phyloP scores from a whole-genome alignment of 2,888 invertebrate species.

The Sipha maydis region DNA sequence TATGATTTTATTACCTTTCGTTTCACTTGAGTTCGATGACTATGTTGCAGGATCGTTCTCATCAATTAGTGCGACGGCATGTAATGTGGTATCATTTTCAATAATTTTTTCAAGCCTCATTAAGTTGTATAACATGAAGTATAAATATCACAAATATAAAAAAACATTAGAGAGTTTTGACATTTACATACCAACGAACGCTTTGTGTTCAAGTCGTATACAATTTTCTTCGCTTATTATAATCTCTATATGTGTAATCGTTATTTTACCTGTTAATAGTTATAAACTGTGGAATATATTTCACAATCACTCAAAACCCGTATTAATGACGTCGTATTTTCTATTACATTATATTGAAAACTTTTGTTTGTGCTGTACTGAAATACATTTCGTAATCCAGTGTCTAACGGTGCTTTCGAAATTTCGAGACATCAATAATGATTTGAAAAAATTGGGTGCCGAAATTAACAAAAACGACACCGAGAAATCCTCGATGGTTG shows the following conservation, averaged over 20 bases:
- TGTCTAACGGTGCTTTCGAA: constrained; percentile 6
- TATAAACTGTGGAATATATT: constrained; percentile 38
- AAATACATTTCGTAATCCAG: constrained; percentile 47
- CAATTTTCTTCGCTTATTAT: background rate
- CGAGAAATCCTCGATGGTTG: too few species aligned
- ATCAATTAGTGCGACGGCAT: too few species aligned
- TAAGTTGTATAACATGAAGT: background rate
- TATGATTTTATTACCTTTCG: too few species aligned
- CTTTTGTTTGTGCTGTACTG: constrained; percentile 40
- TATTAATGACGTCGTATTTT: constrained; percentile 35
- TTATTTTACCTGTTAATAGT: constrained; percentile 3
- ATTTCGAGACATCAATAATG: constrained; percentile 38
- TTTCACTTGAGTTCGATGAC: too few species aligned
- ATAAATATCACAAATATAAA: background rate
- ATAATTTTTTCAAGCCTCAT: too few species aligned
- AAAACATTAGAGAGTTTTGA: background rate
- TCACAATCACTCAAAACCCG: constrained; percentile 8
- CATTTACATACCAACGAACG: background rate
- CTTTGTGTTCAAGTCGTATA: background rate
- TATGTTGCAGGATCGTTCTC: too few species aligned
- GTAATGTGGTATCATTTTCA: too few species aligned
- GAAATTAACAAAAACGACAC: background rate
- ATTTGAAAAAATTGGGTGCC: background rate
- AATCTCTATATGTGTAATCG: background rate
- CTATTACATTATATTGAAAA: constrained; percentile 52